Base-by-base conservation (phyloP, 2,113 vertebrate species). In the Takifugu flavidus region DNA sequence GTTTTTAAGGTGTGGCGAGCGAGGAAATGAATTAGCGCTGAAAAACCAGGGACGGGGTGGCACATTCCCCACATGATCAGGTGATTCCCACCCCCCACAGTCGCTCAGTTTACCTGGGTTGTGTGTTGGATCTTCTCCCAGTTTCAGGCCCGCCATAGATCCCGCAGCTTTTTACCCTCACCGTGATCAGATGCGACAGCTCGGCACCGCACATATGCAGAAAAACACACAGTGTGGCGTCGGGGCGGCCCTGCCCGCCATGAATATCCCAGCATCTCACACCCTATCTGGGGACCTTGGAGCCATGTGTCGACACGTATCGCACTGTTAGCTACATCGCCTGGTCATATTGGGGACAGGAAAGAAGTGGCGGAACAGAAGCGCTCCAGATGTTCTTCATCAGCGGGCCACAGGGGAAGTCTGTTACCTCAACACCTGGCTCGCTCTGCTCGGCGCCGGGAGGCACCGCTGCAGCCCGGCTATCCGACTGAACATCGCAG, bases 351-450 rank as follows among this genome's bases (percentile, higher is more conserved):
- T 73, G 82, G 79, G 87, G 88, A 89, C 90, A 90, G 85, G 85
- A 88, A 84, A 86, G 87, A 84, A 88, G 88, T 88, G 82, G 84
- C 84, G 74, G 88, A 89, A 89, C 88, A 90, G 88, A 90, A 90
- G 82, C 83, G 75, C 88, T 91, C 89, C 89, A 90, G 89, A 90
- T 91, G 90, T 92, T 91, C 83, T 86, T 87, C 87, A 86, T 91
- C 89, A 91, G 86, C 78, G 68, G 87, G 89, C 87, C 89, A 90
- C 89, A 70, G 85, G 86, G 87, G 89, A 88, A 90, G 86, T 83
- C 71, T 83, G 70, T 76, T 83, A 84, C 83, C 74, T 65, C 74
- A 88, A 88, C 90, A 91, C 91, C 90, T 91, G 91, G 84, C 88
- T 85, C 82, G 63, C 77, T 82, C 77, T 76, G 78, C 80, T 79